A percentile compares a stretch with the other conserved stretches of the same genome.
phyloP scores from a whole-genome alignment of 2,113 vertebrate genomes.

The Zapornia atra region DNA sequence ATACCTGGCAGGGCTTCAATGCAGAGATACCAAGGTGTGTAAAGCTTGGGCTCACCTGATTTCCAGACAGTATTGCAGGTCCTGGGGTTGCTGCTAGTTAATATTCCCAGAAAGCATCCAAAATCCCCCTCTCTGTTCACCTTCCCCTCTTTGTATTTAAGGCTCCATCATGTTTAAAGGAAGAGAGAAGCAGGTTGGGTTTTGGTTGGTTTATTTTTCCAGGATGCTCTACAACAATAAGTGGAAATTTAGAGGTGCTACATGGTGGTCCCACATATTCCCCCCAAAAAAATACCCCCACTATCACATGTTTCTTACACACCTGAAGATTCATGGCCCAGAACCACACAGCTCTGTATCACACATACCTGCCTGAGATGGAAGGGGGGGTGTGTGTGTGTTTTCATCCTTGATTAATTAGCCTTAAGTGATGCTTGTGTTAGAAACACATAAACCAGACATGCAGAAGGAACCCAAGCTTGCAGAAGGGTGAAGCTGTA shows the following conservation, averaged over 20 bases:
- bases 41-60: background rate
- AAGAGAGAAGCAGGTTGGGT: fast-evolving
- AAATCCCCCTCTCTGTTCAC: background rate
- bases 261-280: too few relatives aligned
- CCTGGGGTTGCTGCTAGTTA: background rate
- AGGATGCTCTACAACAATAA: background rate
- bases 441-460: background rate
- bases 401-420: background rate
- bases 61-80: background rate
- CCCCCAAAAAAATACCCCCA: background rate
- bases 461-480: background rate
- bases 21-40: fast-evolving
- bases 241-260: background rate
- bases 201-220: background rate
- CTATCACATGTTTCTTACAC: fast-evolving
- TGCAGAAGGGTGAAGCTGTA: background rate
- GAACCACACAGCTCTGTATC: background rate
- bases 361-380: background rate
- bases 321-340: background rate
- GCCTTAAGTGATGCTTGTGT: fast-evolving
- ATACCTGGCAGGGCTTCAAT: fast-evolving
- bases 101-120: background rate
- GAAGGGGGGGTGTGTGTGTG: background rate
- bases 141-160: background rate
- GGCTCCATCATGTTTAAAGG: background rate